Conservation (phyloP, 2,113 vertebrate species). For the Procavia capensis region DNA sequence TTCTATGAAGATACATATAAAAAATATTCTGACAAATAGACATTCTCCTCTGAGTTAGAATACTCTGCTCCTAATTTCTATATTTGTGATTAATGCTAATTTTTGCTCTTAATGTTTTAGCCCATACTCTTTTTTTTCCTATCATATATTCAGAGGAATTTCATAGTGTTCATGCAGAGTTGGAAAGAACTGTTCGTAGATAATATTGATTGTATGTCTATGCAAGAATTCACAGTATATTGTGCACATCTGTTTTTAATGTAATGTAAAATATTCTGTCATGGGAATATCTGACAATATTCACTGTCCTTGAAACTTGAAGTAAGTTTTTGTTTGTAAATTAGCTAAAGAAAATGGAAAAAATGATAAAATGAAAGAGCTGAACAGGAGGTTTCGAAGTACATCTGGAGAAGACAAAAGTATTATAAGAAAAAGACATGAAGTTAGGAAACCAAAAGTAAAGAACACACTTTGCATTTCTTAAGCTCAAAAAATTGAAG, state of each 20-base stretch:
- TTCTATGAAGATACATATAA: constrained; percentile 3
- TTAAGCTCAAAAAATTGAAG: too few relatives aligned
- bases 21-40: neutral
- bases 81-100: neutral
- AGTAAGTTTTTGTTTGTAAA: constrained; percentile 37
- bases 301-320: neutral
- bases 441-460: too few relatives aligned
- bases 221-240: neutral
- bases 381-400: too few relatives aligned
- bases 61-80: neutral
- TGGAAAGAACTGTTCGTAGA: neutral
- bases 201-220: neutral
- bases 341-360: neutral
- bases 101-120: neutral
- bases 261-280: constrained; percentile 52
- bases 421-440: too few relatives aligned
- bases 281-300: constrained; percentile 2
- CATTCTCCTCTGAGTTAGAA: neutral
- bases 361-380: too few relatives aligned
- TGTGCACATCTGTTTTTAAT: neutral
- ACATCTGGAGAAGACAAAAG: too few relatives aligned
- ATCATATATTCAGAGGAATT: neutral
- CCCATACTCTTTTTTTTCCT: neutral
- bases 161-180: neutral
- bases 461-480: too few relatives aligned